phyloP scores from a whole-genome alignment of 2,797 vertebrate genomes.

The Neosalanx taihuensis region DNA sequence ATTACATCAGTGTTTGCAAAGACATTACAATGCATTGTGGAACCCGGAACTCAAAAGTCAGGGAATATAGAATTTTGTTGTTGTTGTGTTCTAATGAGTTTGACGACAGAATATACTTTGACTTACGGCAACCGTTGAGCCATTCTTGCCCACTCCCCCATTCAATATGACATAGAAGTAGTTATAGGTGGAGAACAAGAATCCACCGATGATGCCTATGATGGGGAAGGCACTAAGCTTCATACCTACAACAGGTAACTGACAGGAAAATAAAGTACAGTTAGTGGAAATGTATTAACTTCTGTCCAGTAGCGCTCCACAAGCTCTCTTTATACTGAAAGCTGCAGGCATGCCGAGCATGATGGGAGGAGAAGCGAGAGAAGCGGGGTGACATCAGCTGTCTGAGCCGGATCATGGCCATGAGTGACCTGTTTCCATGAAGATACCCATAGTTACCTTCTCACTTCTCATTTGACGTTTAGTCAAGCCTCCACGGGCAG shows the following conservation, averaged over 20 bases:
- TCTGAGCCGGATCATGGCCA: conserved; percentile 66
- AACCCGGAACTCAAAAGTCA: not conserved
- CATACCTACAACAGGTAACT: conserved; percentile 86
- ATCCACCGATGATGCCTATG: conserved; percentile 84
- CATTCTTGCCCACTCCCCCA: conserved; percentile 95
- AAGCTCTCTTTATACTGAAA: conserved; percentile 37
- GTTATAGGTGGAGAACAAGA: conserved; percentile 87
- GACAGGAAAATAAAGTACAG: conserved; percentile 28
- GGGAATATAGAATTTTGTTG: not conserved
- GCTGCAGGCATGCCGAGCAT: conserved; percentile 64
- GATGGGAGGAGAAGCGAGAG: conserved; percentile 62
- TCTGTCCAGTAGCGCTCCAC: not conserved
- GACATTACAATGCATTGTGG: not conserved
- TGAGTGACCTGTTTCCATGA: conserved; percentile 65
- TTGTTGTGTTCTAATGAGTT: too few relatives aligned
- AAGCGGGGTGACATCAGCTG: conserved; percentile 60
- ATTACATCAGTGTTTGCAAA: not conserved
- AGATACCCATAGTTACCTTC: conserved; percentile 86
- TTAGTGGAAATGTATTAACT: not conserved
- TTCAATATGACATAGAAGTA: conserved; percentile 94
- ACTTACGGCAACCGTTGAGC: conserved; percentile 97
- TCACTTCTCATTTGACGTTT: conserved; percentile 72
- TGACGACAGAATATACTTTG: not conserved
- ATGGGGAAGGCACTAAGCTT: conserved; percentile 82
- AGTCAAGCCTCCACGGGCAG: conserved; percentile 84